Evolutionary conservation across 1,140 invertebrate genomes (phyloP), one percentile per base, ranked within the genome.

Genomic region (Dendroctonus ponderosae): DNA sequence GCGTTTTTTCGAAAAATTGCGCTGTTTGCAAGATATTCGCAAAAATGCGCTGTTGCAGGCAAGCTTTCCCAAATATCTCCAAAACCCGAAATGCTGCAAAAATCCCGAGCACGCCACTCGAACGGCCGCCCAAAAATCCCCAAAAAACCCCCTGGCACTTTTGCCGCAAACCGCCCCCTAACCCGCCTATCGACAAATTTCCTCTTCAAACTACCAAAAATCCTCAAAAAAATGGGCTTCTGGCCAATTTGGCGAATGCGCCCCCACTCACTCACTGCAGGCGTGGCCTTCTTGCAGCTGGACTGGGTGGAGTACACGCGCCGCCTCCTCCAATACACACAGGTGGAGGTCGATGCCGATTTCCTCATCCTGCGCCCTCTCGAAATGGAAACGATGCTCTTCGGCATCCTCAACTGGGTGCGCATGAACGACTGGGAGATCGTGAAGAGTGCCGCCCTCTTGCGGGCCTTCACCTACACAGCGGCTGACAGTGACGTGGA

Each of bases 281-380:
- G 3, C 26, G 1, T 26, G 26, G 26, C 3, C 3, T 26, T 1
- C 1, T 26, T 26, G 26, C 26, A 78, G 77, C 52, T 78, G 41
- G 67, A 78, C 52, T 78, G 77, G 76, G 57, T 76, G 6, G 67
- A 74, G 11, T 78, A 74, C 62, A 54, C 77, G 0, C 66, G 72
- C 26, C 59, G 38, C 14, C 44, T 71, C 0, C 67, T 77, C 26
- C 60, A 66, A 39, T 60, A 65, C 41, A 53, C 75, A 2, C 69
- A 69, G 5, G 64, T 70, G 2, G 54, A 71, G 11, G 68, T 78
- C 1, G 69, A 62, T 4, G 60, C 71, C n/a, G 42, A 71, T 7
- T 73, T 66, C 0, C 57, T 67, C 64, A 26, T 77, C 7, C 42
- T 71, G 11, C 50, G 53, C 5, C 40, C 51, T 15, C 48, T 14